phyloP scores from a whole-genome alignment of 2,888 invertebrate species.

The Chesias legatella region DNA sequence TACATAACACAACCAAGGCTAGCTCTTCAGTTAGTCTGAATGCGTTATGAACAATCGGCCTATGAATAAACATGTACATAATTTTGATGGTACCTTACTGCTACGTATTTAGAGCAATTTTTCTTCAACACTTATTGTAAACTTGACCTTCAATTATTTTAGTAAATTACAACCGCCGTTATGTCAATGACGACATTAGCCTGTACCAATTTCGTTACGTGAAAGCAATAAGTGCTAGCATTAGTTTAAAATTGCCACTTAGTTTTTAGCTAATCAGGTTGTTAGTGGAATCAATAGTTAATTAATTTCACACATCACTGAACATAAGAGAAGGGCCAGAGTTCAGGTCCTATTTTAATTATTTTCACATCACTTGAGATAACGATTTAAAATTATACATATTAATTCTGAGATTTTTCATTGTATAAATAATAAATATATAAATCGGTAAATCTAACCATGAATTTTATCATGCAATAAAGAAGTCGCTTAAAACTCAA shows the following conservation, averaged over 20 bases:
- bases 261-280: slow-evolving; percentile 5
- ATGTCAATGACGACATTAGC: slow-evolving; percentile 25
- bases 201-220: slow-evolving; percentile 18
- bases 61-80: slow-evolving; percentile 61
- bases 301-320: slow-evolving; percentile 17
- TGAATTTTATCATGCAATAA: too few relatives aligned
- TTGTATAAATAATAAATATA: too few relatives aligned
- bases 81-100: slow-evolving; percentile 37
- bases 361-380: too few relatives aligned
- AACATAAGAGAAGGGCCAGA: not conserved
- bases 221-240: slow-evolving; percentile 16
- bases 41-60: slow-evolving; percentile 55
- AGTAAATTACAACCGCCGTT: slow-evolving; percentile 38
- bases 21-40: too few relatives aligned
- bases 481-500: too few relatives aligned
- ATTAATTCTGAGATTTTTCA: too few relatives aligned
- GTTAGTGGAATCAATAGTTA: slow-evolving; percentile 7
- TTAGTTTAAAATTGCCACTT: slow-evolving; percentile 9
- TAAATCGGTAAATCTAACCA: too few relatives aligned
- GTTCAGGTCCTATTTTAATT: too few relatives aligned
- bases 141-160: slow-evolving; percentile 52
- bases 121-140: slow-evolving; percentile 28
- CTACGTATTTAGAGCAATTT: slow-evolving; percentile 29
- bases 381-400: too few relatives aligned
- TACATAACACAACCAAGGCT: too few relatives aligned